Base-by-base conservation (phyloP, 2,113 vertebrate species). In the Cynocephalus volans region DNA sequence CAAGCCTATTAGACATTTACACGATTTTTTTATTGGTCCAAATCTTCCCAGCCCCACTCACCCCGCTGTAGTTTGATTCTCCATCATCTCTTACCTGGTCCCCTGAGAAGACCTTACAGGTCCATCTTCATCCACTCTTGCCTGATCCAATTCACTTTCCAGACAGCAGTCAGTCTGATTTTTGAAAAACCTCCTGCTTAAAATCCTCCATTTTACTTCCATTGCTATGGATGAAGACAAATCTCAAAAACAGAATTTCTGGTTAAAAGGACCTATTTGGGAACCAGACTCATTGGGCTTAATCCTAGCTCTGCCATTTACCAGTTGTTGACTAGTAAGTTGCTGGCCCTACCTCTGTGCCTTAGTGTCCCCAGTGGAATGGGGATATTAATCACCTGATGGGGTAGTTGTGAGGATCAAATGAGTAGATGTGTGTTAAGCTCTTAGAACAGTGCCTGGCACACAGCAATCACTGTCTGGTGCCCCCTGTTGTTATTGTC, bases 331-430 rank as follows among this genome's bases (percentile, higher is more conserved):
- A 26, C 52, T 13, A 62, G 28, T 50, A 69, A 69, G 18, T 5
- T 56, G 23, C 21, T 86, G 73, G 41, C 33, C 26, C 23, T 28
- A 17, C 26, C 28, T 65, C 75, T 65, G 31, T 36, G 28, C 60
- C 92, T 96, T 21, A 9, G 24, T 76, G 72, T 95, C 73, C 67
- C 90, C n/a, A 31, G 76, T 17, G 85, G 96, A 92, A 92, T 50
- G 54, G 62, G n/a, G 72, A 54, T 60, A 36, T 52, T 41, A 52
- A 28, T 10, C 17, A 5, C 18, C 13, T 67, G 11, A 23, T 1
- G 2, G 41, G 48, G 11, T 0, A 50, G 56, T 14, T 10, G 11
- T 48, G 26, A 79, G 21, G 62, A 83, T 79, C 60, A 19, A 19
- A 33, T 15, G 31, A 70, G 15, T 24, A 48, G 50, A 41, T 8